phyloP scores from a whole-genome alignment of 2,113 vertebrate species.

The Eidolon helvum region DNA sequence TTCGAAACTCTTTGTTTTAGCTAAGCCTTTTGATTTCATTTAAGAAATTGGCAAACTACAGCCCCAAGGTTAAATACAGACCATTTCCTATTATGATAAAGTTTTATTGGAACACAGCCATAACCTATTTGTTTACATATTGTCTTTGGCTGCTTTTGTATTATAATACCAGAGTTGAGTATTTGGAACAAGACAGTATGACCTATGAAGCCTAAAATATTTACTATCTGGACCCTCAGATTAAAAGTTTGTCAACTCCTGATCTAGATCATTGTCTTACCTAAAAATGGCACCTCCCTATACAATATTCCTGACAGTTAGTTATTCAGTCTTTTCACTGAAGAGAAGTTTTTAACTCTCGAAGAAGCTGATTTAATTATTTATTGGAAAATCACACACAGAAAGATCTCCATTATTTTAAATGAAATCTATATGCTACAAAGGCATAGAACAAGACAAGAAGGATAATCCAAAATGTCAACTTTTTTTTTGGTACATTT shows the following conservation, averaged over 20 bases:
- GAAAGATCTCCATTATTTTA: not conserved
- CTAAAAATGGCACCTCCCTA: not conserved
- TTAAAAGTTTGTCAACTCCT: not conserved
- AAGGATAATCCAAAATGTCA: not conserved
- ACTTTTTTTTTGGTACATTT: not conserved
- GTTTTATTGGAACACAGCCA: not conserved
- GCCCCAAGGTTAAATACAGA: not conserved
- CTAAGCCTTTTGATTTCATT: not conserved
- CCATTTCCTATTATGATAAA: not conserved
- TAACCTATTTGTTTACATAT: not conserved
- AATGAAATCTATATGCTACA: not conserved
- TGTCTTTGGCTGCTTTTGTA: not conserved
- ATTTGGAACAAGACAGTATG: not conserved
- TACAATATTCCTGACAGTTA: not conserved
- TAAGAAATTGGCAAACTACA: not conserved
- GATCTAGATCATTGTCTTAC: not conserved
- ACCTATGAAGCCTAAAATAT: not conserved
- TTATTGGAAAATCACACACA: not conserved
- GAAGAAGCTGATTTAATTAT: not conserved
- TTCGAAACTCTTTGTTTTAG: conserved; percentile 5
- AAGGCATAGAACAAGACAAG: not conserved
- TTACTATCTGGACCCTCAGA: not conserved
- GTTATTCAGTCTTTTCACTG: not conserved
- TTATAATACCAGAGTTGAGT: not conserved
- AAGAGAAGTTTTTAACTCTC: not conserved